Conservation (phyloP, 2,888 invertebrate genomes). For the Podabrus alpinus region DNA sequence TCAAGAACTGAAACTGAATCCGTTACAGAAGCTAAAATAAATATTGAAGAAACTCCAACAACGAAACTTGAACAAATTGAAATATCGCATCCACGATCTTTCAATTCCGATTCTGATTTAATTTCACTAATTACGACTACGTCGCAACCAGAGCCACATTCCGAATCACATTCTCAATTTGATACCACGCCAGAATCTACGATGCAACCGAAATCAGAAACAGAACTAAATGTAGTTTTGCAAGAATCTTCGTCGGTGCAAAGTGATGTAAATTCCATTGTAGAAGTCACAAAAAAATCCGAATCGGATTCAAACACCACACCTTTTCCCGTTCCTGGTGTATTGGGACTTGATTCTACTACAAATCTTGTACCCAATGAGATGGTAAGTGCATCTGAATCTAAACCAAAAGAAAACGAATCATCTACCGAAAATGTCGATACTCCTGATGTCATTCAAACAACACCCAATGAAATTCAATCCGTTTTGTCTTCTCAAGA, state of each 20-base stretch:
- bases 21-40: neutral
- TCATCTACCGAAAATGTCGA: neutral
- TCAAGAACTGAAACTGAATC: constrained; percentile 19
- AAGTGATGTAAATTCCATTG: neutral
- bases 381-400: neutral
- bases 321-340: neutral
- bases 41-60: neutral
- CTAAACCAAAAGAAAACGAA: neutral
- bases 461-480: neutral
- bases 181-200: constrained; percentile 29
- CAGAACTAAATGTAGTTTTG: constrained; percentile 19
- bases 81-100: neutral
- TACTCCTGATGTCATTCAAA: neutral
- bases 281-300: neutral
- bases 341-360: neutral
- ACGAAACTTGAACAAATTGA: neutral
- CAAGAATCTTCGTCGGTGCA: neutral
- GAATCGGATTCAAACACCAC: neutral
- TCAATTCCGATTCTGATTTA: neutral
- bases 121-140: neutral
- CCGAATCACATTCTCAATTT: constrained; percentile 39
- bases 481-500: neutral
- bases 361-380: neutral
- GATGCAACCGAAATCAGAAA: constrained; percentile 28
- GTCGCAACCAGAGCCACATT: constrained; percentile 1